Evolutionary conservation across 2,888 invertebrate genomes (phyloP).

Genomic region (Eudasyphora cyanicolor): DNA sequence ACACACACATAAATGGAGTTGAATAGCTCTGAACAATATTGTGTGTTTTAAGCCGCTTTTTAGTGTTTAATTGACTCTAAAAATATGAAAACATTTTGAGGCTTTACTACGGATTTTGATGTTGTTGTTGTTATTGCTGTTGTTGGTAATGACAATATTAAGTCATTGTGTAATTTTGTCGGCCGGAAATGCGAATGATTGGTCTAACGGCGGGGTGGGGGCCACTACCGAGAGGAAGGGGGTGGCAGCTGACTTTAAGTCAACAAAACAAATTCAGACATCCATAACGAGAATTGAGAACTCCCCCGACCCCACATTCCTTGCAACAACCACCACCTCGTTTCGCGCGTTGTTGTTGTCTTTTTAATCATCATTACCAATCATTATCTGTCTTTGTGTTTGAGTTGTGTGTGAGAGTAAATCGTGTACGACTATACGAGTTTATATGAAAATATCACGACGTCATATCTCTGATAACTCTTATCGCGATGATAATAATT

Average conservation of each 20-base stretch:
- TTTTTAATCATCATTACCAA: conserved; percentile 23
- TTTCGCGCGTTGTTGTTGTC: background rate
- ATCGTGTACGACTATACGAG: background rate
- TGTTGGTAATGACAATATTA: conserved; percentile 11
- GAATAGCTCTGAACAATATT: background rate
- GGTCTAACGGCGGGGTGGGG: background rate
- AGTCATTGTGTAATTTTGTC: conserved; percentile 20
- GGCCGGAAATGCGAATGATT: background rate
- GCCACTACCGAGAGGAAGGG: background rate
- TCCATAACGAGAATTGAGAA: background rate
- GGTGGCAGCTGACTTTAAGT: too few species aligned
- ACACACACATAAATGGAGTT: background rate
- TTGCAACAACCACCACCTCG: background rate
- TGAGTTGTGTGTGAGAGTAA: background rate
- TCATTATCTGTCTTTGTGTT: background rate
- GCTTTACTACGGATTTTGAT: background rate
- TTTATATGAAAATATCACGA: background rate
- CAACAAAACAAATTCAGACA: background rate
- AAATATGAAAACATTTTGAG: conserved; percentile 3
- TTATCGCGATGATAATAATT: conserved; percentile 55
- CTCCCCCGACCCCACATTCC: background rate
- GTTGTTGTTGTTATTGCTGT: background rate
- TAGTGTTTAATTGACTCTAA: conserved; percentile 23
- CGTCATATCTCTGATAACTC: conserved; percentile 3
- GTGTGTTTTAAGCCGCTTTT: conserved; percentile 14